Base-by-base conservation (phyloP, 2,113 vertebrate species). In the Oryzias woworae region DNA sequence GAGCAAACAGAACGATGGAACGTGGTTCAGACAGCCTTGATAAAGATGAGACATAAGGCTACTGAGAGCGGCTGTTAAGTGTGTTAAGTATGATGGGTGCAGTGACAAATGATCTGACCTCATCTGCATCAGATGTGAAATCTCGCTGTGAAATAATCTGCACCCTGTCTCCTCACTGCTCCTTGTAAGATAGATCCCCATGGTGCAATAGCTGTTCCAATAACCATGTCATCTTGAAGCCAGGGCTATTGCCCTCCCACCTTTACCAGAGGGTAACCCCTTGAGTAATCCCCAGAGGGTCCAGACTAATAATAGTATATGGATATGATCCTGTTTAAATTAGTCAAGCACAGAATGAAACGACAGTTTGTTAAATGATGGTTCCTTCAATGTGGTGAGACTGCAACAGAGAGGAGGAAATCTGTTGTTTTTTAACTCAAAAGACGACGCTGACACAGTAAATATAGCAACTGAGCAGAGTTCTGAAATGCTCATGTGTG, bases 401-500 rank as follows among this genome's bases (percentile, higher is more conserved):
- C 28, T 47, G 24, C 45, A 20, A 18, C 22, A 20, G 14, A 48
- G 46, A 58, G 53, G 31, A 77, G 24, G 45, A 15, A 14, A 51
- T 23, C 55, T 42, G 31, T 58, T 53, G 58, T 20, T 72, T 75
- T 44, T 36, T 43, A 76, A 20, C 10, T 18, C 47, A 48, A 4
- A 48, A 48, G 47, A 48, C 17, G n/a, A 78, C 63, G 56, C 50
- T 36, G 8, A 54, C 42, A 47, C 28, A 44, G 53, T 71, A 28
- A 71, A 71, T 75, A 70, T 48, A 67, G 82, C 80, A 75, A 66
- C 76, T 59, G 79, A 85, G 74, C 70, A 85, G 74, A 73, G 78
- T 78, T 85, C 81, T 82, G 78, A 84, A 89, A 85, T 85, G 86
- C 82, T 72, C 85, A 75, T 75, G 81, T 87, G 82, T 81, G 85